These are phyloP conservation scores for Orthonychiurus folsomi DNA, from an alignment of 2,888 invertebrate species.

Conservation along the genomic window DNA sequence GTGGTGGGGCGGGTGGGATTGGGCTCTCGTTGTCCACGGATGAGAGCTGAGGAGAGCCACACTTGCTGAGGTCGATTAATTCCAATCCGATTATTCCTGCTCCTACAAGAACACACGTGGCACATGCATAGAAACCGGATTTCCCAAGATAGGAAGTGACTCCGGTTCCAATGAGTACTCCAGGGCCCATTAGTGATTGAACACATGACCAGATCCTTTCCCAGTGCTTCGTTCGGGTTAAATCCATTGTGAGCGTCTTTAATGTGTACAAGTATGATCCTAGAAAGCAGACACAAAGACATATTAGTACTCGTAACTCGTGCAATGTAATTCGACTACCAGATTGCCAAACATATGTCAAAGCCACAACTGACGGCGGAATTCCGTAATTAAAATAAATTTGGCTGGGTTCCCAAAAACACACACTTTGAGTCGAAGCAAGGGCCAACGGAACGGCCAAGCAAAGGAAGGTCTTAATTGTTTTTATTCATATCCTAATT, in stretches of 20 bases:
- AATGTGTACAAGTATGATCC: constrained; percentile 38
- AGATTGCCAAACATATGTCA: no score
- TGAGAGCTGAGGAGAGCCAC: constrained; percentile 37
- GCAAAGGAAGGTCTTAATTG: no score
- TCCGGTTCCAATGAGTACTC: constrained; percentile 32
- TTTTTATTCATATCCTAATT: no score
- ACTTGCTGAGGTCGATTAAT: constrained; percentile 35
- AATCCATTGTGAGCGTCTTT: constrained; percentile 38
- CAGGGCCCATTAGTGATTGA: constrained; percentile 36
- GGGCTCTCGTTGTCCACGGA: constrained; percentile 20
- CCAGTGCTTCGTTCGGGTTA: constrained; percentile 38
- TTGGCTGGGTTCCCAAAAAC: no score
- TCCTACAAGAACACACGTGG: constrained; percentile 36
- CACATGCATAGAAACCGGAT: constrained; percentile 38
- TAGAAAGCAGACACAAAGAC: constrained; percentile 11
- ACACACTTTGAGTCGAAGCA: no score
- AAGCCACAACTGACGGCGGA: no score
- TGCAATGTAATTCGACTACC: no score
- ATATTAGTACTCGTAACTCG: no score
- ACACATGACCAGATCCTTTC: constrained; percentile 36
- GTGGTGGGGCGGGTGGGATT: constrained; percentile 36
- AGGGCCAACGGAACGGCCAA: no score
- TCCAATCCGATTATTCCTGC: constrained; percentile 37
- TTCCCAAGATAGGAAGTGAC: constrained; percentile 35
- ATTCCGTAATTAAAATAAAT: no score